Evolutionary conservation across 2,888 invertebrate genomes (phyloP).

Genomic region (Hyposoter didymator): DNA sequence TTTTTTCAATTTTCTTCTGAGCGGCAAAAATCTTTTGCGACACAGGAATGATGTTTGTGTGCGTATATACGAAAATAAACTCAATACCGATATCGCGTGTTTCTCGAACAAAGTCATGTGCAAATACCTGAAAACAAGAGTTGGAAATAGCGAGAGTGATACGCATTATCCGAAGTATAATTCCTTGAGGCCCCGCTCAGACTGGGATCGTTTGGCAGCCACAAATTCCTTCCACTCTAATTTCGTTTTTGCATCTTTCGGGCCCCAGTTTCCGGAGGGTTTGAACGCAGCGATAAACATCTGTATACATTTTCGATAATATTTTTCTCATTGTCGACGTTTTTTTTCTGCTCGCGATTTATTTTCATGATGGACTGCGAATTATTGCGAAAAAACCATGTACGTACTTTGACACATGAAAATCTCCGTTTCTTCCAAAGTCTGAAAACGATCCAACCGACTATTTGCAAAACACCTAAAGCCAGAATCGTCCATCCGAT

Average conservation of each 20-base stretch:
- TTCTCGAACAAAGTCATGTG: neutral
- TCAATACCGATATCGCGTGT: neutral
- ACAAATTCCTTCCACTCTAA: conserved; percentile 80
- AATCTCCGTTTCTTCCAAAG: conserved; percentile 77
- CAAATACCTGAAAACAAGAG: conserved; percentile 27
- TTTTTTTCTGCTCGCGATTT: neutral
- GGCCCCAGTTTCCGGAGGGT: conserved; percentile 80
- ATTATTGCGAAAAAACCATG: neutral
- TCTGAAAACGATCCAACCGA: conserved; percentile 84
- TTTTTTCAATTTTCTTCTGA: too few relatives aligned
- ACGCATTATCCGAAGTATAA: conserved; percentile 60
- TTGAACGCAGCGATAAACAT: conserved; percentile 75
- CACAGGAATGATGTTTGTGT: neutral
- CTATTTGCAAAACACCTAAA: conserved; percentile 85
- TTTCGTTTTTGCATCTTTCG: conserved; percentile 74
- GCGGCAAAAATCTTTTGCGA: neutral
- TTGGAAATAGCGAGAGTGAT: neutral
- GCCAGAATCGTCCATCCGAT: conserved; percentile 86
- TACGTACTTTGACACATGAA: conserved; percentile 77
- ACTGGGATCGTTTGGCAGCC: conserved; percentile 69
- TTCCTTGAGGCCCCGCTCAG: conserved; percentile 63
- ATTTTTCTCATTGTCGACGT: neutral
- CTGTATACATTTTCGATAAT: conserved; percentile 68
- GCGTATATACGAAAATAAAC: neutral
- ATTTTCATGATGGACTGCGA: neutral